These are phyloP conservation scores for Cosmia pyralina DNA, from an alignment of 2,888 invertebrate species.

Conservation along the genomic window DNA sequence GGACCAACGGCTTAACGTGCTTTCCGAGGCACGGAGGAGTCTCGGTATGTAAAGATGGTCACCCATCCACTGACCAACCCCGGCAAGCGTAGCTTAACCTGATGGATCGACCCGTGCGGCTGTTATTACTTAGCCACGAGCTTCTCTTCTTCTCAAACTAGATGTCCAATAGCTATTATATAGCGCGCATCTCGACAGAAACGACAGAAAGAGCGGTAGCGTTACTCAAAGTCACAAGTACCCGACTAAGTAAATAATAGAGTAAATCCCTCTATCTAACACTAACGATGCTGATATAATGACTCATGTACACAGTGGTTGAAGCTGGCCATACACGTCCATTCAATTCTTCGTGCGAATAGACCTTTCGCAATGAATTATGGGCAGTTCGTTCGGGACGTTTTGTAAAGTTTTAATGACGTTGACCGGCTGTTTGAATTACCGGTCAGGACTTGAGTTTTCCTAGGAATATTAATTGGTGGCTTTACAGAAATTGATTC, in stretches of 20 bases:
- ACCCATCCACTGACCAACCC: background rate
- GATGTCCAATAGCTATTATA: constrained; percentile 20
- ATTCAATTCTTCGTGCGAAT: constrained; percentile 2
- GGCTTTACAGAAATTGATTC: background rate
- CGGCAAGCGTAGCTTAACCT: too few relatives aligned
- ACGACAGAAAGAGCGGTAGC: constrained; percentile 29
- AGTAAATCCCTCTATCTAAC: constrained; percentile 46
- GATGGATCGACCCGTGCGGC: background rate
- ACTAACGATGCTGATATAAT: constrained; percentile 46
- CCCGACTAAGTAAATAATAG: constrained; percentile 31
- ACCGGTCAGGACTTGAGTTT: background rate
- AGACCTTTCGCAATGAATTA: background rate
- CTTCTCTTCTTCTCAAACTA: too few relatives aligned
- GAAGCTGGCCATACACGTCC: constrained; percentile 18
- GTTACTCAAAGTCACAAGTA: constrained; percentile 53
- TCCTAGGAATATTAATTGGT: background rate
- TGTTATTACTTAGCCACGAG: background rate
- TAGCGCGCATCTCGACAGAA: constrained; percentile 6
- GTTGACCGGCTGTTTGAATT: background rate
- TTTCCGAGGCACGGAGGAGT: background rate
- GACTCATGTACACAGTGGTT: constrained; percentile 26
- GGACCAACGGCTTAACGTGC: background rate
- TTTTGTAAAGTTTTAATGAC: constrained; percentile 32
- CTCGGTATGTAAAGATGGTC: background rate
- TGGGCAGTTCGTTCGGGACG: constrained; percentile 9